Evolutionary conservation across 2,888 invertebrate species (phyloP), one percentile per base, ranked within the genome.

Genomic region (Troilus luridus): DNA sequence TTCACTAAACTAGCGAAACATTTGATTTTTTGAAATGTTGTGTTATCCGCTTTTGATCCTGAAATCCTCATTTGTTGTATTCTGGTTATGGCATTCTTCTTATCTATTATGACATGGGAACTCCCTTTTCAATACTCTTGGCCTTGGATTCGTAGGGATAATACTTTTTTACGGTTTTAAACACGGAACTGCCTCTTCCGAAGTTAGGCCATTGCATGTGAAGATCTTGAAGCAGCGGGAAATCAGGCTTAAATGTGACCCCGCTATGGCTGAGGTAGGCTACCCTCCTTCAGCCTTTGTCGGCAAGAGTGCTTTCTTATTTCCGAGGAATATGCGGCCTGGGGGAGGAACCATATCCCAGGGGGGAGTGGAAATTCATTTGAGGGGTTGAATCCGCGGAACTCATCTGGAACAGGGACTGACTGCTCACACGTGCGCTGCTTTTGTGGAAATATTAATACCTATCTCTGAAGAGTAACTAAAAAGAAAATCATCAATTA

Each of bases 221-320:
- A 6, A 67, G 12, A 21, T 27, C 17, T 77, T 27, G 41, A 67
- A 67, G 11, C 67, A 24, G 24, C 41, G 24, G 11, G 14, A 72
- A 72, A 72, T 72, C 14, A 14, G 3, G 1, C 41, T 41, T 19
- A 27, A 7, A 77, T 77, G 72, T 41, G 41, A 77, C 27, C 72
- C 72, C 19, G 72, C 27, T 64, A 12, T 67, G 24, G 9, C 41
- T 77, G 17, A 41, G 72, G 14, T 19, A 24, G 72, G 72, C 19
- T 77, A 41, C 72, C 72, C 72, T 77, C 27, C 1, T 17, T 8
- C 7, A 77, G 59, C 59, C 88, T 88, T 60, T 88, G 88, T 88
- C 24, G 58, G 21, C 88, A 60, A 88, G 60, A 88, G 88, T 88
- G 88, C 60, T 88, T 88, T 60, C 88, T 88, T 88, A 88, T 88